These are phyloP conservation scores for Sesamia inferens DNA, from an alignment of 2,888 invertebrate genomes.

Conservation along the genomic window DNA sequence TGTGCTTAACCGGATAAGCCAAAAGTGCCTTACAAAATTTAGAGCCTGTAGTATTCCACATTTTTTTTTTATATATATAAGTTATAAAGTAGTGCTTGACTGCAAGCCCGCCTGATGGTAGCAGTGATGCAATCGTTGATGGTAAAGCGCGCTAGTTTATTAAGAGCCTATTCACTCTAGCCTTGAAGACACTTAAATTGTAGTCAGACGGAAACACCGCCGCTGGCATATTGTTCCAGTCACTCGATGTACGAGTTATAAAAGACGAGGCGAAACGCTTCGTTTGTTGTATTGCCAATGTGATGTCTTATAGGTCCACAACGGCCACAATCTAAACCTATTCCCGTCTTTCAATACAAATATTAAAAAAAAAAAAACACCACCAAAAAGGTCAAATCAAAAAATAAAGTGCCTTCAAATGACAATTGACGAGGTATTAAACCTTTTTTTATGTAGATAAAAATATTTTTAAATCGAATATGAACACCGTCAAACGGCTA, in stretches of 20 bases:
- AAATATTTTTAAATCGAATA: constrained; percentile 58
- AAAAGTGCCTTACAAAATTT: background rate
- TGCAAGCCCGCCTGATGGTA: too few species aligned
- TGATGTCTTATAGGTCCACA: background rate
- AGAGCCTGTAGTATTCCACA: too few species aligned
- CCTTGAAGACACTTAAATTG: too few species aligned
- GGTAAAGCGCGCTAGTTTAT: too few species aligned
- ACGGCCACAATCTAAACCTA: background rate
- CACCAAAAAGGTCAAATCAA: constrained; percentile 31
- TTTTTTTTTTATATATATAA: too few species aligned
- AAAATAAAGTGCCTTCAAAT: constrained; percentile 44
- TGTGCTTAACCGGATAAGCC: background rate
- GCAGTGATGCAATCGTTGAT: too few species aligned
- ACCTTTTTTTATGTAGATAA: constrained; percentile 46
- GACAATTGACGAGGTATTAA: constrained; percentile 40
- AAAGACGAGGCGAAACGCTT: background rate
- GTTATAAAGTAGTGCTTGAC: too few species aligned
- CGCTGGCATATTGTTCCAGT: too few species aligned
- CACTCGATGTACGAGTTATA: too few species aligned
- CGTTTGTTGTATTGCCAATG: background rate
- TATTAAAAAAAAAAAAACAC: constrained; percentile 16
- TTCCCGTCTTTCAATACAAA: background rate
- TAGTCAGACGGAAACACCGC: too few species aligned
- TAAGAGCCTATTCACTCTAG: too few species aligned
- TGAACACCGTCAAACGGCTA: constrained; percentile 73